These are phyloP conservation scores for Synanceia verrucosa DNA, from an alignment of 2,797 vertebrate species.

Conservation along the genomic window DNA sequence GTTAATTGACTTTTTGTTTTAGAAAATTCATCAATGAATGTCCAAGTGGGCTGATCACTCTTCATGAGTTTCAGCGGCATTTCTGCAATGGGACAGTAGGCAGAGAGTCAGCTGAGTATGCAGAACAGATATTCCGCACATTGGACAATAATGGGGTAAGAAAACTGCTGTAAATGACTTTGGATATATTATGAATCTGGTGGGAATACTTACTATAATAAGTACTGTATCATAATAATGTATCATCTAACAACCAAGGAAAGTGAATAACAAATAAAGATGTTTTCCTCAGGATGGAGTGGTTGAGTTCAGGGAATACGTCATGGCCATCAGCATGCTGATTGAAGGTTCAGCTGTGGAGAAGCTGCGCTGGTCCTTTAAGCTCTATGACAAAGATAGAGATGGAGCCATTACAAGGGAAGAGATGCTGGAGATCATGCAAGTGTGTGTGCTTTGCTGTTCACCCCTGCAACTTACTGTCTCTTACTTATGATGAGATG, in stretches of 20 bases:
- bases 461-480: too few species aligned
- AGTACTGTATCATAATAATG: not conserved
- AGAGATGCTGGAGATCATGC: conserved; percentile 83
- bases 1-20: conserved; percentile 6
- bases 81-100: conserved; percentile 79
- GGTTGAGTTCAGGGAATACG: conserved; percentile 81
- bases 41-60: conserved; percentile 76
- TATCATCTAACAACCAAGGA: not conserved
- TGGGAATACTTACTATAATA: not conserved
- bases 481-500: not conserved
- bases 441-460: conserved; percentile 60
- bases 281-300: conserved; percentile 65
- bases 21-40: conserved; percentile 81
- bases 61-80: conserved; percentile 79
- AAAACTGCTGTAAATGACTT: not conserved
- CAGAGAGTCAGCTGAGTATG: conserved; percentile 70
- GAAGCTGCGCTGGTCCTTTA: conserved; percentile 83
- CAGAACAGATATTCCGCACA: conserved; percentile 78
- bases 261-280: not conserved
- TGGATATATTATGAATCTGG: not conserved
- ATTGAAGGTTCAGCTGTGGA: conserved; percentile 72
- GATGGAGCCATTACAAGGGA: conserved; percentile 68
- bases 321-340: conserved; percentile 78
- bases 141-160: conserved; percentile 76
- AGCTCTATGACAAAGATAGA: conserved; percentile 79